Evolutionary conservation across 1,140 invertebrate genomes (phyloP), one percentile per base, ranked within the genome.

Genomic region (Leptopilina clavipes): DNA sequence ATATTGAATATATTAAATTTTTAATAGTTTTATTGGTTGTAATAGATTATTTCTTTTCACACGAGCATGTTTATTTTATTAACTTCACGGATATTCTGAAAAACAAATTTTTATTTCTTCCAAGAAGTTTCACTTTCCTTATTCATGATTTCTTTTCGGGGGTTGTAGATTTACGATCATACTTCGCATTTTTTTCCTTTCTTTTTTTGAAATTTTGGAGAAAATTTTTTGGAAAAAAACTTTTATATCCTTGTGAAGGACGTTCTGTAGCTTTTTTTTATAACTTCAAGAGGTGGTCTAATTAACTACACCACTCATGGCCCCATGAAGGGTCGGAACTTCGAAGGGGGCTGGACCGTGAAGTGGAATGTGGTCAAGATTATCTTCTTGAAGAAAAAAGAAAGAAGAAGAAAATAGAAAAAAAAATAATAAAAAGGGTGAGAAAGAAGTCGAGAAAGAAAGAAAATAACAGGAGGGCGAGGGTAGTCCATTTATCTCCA

Each of bases 301-400:
- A 52, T 52, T 52, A 52, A 52, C 48, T 52, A 52, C 37, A 40
- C 37, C 48, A 17, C 48, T 52, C 48, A 17, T 52, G n/a, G 14
- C 48, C 48, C 48, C 44, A 17, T 8, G 48, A 17, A 52, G 48
- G 48, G 48, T 52, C 48, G 14, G 48, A 17, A 17, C 14, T 52
- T 52, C n/a, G 48, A 40, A 40, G n/a, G 14, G 48, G 48, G 48
- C 48, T 52, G 48, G 14, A 7, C 48, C 14, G 7, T 17, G 48
- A 52, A 52, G 48, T 52, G 48, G 48, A 52, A 52, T 52, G 48
- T 52, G 48, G 48, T 52, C 48, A 52, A 52, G 48, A 52, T 52
- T n/a, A 52, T 52, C n/a, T 52, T 52, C 48, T 17, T 17, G 14
- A 52, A 52, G n/a, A 52, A 52, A 52, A 6, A 52, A 3, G n/a